Evolutionary conservation across 1,140 invertebrate species (phyloP).

Genomic region (Rhopalosiphum maidis): DNA sequence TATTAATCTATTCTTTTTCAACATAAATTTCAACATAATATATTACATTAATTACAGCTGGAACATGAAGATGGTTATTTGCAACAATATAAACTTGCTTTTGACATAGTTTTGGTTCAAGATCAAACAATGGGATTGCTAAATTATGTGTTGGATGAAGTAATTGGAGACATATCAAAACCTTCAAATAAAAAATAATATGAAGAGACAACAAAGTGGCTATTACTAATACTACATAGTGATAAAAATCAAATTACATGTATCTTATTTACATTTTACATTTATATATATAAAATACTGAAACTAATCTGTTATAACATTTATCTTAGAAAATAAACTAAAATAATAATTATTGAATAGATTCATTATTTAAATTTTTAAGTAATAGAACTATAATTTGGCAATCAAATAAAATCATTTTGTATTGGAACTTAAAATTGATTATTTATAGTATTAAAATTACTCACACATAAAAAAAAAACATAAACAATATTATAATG

Average conservation of each 20-base stretch:
- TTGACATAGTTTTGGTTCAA: conserved; percentile 86
- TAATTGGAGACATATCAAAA: neutral
- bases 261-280: neutral
- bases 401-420: neutral
- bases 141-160: conserved; percentile 58
- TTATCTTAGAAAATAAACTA: conserved; percentile 12
- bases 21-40: no score
- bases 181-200: neutral
- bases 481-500: neutral
- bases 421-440: neutral
- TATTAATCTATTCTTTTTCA: neutral
- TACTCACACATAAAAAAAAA: conserved; percentile 16
- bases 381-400: neutral
- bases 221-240: neutral
- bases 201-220: neutral
- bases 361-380: neutral
- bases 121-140: conserved; percentile 85
- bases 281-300: neutral
- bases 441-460: neutral
- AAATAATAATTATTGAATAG: neutral
- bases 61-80: conserved; percentile 74
- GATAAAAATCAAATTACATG: neutral
- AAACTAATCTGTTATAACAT: conserved; percentile 27
- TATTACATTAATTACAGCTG: conserved; percentile 57
- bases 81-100: conserved; percentile 74